Evolutionary conservation across 2,113 vertebrate species (phyloP), one percentile per base, ranked within the genome.

Genomic region (Chascanopsetta lugubris): DNA sequence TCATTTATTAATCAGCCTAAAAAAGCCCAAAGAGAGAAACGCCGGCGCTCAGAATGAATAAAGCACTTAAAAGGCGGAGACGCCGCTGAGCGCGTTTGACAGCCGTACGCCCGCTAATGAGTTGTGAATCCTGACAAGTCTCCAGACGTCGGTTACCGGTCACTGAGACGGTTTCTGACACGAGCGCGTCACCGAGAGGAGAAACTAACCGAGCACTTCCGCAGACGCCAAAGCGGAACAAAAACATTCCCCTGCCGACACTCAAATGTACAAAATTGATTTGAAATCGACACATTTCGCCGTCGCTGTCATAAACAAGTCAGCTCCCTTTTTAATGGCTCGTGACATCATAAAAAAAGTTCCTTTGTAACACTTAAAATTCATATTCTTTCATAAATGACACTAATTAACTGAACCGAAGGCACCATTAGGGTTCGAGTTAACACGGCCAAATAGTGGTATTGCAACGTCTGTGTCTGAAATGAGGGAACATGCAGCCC

Each of bases 1-100:
- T 90, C 4, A 88, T 74, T 90, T 87, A 89, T 89, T 91, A 87
- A 89, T 88, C 5, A 4, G 70, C 79, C 73, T 82, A 81, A 87
- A 38, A 85, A 87, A 89, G 80, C 3, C 67, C 76, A 85, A 83
- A 86, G 83, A 86, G 80, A 84, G 77, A 63, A n/a, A n/a, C n/a
- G 54, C 22, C 45, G 8, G 56, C 73, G 69, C 61, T 82, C 72
- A 69, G 69, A 71, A 77, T 65, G 76, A 79, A 88, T 79, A 79
- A 83, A 85, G 80, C 80, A 78, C 85, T 86, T 86, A 85, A 87
- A 81, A 87, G 62, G n/a, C 78, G 57, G 15, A 75, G 61, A 55
- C 11, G 47, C 77, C 17, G 47, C 69, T 36, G 48, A 84, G 48
- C 26, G 9, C 62, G 10, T 83, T 69, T 82, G 87, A 89, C 87